These are phyloP conservation scores for Rhamphomyia laevipes DNA, from an alignment of 2,888 invertebrate genomes.

Conservation along the genomic window DNA sequence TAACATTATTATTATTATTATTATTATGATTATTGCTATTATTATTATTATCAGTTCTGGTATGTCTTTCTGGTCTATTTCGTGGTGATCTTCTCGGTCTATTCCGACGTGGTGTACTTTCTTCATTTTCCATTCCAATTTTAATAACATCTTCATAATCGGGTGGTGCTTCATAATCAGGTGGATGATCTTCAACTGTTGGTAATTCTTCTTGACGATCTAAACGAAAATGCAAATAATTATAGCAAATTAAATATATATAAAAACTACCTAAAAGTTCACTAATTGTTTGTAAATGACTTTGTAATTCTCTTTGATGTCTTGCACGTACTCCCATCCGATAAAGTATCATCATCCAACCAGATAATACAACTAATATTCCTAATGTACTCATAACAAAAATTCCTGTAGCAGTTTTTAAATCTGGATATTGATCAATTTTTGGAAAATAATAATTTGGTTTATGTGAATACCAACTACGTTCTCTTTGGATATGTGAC, in stretches of 20 bases:
- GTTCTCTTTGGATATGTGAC: conserved; percentile 42
- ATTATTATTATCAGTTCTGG: neutral
- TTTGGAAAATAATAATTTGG: conserved; percentile 64
- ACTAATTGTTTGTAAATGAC: conserved; percentile 54
- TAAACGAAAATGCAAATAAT: conserved; percentile 29
- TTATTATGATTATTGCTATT: too few relatives aligned
- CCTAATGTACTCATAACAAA: conserved; percentile 52
- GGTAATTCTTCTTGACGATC: conserved; percentile 37
- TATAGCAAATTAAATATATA: conserved; percentile 25
- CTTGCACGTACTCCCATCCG: conserved; percentile 49
- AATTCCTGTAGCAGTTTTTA: conserved; percentile 51
- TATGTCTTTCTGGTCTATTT: neutral
- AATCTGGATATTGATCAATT: conserved; percentile 50
- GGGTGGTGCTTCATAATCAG: conserved; percentile 58
- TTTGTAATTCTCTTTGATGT: conserved; percentile 52
- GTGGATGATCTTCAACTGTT: conserved; percentile 43
- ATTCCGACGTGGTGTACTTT: neutral
- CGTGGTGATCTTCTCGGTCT: neutral
- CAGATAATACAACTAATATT: conserved; percentile 48
- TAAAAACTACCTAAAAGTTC: conserved; percentile 46
- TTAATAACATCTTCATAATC: conserved; percentile 59
- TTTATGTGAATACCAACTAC: conserved; percentile 52
- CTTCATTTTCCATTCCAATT: neutral
- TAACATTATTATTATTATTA: too few relatives aligned
- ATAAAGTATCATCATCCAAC: conserved; percentile 50